phyloP scores from a whole-genome alignment of 2,888 invertebrate genomes.

The Nemotelus nigrinus region DNA sequence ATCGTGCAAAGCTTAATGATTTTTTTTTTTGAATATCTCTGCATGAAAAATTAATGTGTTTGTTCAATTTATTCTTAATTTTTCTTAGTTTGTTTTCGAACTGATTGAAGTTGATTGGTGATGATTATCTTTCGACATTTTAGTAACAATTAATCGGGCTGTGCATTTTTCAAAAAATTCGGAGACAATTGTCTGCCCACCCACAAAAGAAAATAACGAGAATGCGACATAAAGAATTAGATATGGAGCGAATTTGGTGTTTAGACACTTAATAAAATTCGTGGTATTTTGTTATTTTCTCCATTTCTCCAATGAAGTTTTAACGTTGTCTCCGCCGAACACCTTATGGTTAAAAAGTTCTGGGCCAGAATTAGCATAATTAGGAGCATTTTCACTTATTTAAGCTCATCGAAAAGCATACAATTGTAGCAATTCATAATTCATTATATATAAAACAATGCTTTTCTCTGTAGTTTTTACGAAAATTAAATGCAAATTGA shows the following conservation, averaged over 20 bases:
- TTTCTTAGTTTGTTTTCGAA: too few relatives aligned
- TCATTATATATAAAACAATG: too few relatives aligned
- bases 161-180: background rate
- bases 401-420: slow-evolving; percentile 4
- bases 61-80: too few relatives aligned
- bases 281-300: background rate
- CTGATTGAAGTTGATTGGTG: too few relatives aligned
- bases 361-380: background rate
- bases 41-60: too few relatives aligned
- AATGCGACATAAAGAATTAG: too few relatives aligned
- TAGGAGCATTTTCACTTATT: slow-evolving; percentile 33
- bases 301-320: too few relatives aligned
- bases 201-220: too few relatives aligned
- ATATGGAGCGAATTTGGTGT: background rate
- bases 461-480: background rate
- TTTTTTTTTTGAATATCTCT: too few relatives aligned
- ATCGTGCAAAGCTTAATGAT: background rate
- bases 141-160: slow-evolving; percentile 2
- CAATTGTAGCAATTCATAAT: background rate
- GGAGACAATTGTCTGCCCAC: too few relatives aligned
- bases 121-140: too few relatives aligned
- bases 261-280: background rate
- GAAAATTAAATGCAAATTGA: background rate
- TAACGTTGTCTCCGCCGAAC: too few relatives aligned
- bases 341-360: background rate